These are phyloP conservation scores for Troides aeacus DNA, from an alignment of 2,888 invertebrate genomes.

Conservation along the genomic window DNA sequence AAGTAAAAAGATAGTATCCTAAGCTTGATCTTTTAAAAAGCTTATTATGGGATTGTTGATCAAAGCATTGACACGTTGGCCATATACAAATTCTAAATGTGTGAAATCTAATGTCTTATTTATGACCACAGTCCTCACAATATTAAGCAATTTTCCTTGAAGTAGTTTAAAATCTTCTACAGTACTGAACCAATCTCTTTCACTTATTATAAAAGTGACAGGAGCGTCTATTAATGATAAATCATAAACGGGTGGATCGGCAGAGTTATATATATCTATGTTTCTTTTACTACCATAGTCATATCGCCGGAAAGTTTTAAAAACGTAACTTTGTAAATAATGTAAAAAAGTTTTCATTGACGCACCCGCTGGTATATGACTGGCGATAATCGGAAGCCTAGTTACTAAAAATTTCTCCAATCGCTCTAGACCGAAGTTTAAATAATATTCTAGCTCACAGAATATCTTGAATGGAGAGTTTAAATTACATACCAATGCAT, in stretches of 20 bases:
- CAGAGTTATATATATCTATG: constrained; percentile 45
- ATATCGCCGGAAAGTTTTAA: constrained; percentile 59
- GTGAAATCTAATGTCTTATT: constrained; percentile 58
- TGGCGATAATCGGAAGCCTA: constrained; percentile 56
- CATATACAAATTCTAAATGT: constrained; percentile 67
- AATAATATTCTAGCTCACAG: constrained; percentile 56
- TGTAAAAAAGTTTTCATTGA: constrained; percentile 61
- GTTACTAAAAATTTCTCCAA: constrained; percentile 50
- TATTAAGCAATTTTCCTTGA: constrained; percentile 47
- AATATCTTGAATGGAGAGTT: constrained; percentile 46
- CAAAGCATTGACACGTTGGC: constrained; percentile 52
- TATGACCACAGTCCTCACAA: constrained; percentile 47
- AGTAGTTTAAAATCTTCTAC: constrained; percentile 49
- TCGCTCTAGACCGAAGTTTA: constrained; percentile 55
- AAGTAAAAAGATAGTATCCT: not conserved
- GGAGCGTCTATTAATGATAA: constrained; percentile 55
- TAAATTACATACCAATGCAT: constrained; percentile 51
- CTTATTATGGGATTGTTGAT: constrained; percentile 54
- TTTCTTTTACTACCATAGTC: constrained; percentile 54
- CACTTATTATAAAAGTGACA: constrained; percentile 56
- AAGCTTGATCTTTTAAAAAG: constrained; percentile 39
- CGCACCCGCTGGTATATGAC: constrained; percentile 63
- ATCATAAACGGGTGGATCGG: constrained; percentile 54
- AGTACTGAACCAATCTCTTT: constrained; percentile 62
- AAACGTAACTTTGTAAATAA: constrained; percentile 58